Base-by-base conservation (phyloP, 2,888 invertebrate genomes). In the Nomada lathburiana region DNA sequence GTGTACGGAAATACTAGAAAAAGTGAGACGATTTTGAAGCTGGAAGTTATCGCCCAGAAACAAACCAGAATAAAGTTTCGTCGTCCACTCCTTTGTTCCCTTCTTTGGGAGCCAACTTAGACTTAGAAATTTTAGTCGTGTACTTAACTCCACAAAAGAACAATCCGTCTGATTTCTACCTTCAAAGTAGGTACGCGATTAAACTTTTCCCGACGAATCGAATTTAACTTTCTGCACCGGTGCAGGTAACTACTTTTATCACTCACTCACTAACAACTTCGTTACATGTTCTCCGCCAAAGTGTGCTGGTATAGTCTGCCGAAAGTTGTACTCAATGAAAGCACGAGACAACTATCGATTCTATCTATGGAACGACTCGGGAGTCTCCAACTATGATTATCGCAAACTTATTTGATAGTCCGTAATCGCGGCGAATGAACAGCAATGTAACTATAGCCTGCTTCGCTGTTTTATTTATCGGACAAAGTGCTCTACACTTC, bases 171-270 rank as follows among this genome's bases (percentile, higher is more conserved):
- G 76, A 76, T 70, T 69, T 63, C 70, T 53, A 73, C 74, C 85
- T 73, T 81, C 69, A 62, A 82, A 77, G 76, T 89, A 88, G 92
- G 90, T 89, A 90, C 90, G 85, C 92, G 91, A 92, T 93, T 92
- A 91, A 93, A 93, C 92, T 93, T 92, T 91, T 87, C 86, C 88
- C 85, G 86, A 84, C 85, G 90, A 90, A 93, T 92, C 92, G 89
- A 93, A 92, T 92, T 92, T 91, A 92, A 92, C 92, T 93, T 92
- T 91, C 87, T 70, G 83, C 88, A 63, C 76, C 81, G 81, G 79
- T 64, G 73, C 76, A 75, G 87, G 90, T 91, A 92, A 93, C 89
- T 92, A 92, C 91, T 92, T 91, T 92, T 91, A 90, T 91, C 89
- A 83, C 88, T 86, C 84, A 75, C 84, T 89, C 88, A 76, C 88